Evolutionary conservation across 2,888 invertebrate species (phyloP).

Genomic region (Timandra comae): DNA sequence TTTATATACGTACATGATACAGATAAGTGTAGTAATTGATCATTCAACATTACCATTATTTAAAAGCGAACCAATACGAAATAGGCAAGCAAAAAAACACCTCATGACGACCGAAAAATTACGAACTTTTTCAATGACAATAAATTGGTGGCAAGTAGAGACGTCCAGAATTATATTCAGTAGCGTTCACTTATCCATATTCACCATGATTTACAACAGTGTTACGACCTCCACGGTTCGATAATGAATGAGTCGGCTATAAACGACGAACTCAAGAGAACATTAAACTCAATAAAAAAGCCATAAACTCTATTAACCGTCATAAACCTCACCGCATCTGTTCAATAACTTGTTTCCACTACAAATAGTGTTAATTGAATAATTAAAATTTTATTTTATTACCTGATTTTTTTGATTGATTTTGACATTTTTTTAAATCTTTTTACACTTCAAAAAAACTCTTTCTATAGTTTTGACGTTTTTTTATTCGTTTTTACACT

Average conservation of each 20-base stretch:
- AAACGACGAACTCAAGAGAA: slow-evolving; percentile 69
- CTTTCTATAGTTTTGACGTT: too few relatives aligned
- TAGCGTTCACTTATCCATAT: slow-evolving; percentile 45
- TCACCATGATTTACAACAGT: slow-evolving; percentile 67
- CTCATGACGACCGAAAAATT: slow-evolving; percentile 11
- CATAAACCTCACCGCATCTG: slow-evolving; percentile 74
- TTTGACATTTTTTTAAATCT: slow-evolving; percentile 8
- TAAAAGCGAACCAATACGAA: neutral
- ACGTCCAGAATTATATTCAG: slow-evolving; percentile 26
- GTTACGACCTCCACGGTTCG: slow-evolving; percentile 69
- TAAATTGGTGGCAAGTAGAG: slow-evolving; percentile 35
- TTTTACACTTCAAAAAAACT: too few relatives aligned
- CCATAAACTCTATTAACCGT: slow-evolving; percentile 73
- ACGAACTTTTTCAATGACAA: slow-evolving; percentile 37
- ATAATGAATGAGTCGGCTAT: slow-evolving; percentile 73
- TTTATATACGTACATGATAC: too few relatives aligned
- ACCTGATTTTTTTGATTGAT: slow-evolving; percentile 17
- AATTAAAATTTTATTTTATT: slow-evolving; percentile 38
- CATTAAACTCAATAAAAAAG: slow-evolving; percentile 76
- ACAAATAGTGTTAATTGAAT: slow-evolving; percentile 62
- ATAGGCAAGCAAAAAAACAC: slow-evolving; percentile 3
- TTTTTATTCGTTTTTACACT: too few relatives aligned
- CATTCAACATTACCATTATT: too few relatives aligned
- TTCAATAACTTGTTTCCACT: slow-evolving; percentile 64
- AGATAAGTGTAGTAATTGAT: too few relatives aligned